Evolutionary conservation across 2,113 vertebrate genomes (phyloP).

Genomic region (Noctilio leporinus): DNA sequence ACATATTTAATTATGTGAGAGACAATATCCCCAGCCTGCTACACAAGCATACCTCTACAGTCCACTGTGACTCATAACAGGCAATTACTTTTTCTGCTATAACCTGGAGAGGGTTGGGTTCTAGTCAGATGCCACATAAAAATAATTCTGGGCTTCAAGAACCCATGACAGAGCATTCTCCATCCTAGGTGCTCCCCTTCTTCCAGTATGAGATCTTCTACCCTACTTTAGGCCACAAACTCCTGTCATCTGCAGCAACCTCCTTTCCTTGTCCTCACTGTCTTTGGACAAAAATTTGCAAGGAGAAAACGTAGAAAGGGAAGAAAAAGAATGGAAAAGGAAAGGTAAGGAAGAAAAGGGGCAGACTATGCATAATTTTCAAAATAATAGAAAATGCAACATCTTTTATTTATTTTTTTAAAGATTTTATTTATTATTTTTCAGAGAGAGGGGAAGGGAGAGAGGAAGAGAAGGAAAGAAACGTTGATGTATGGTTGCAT

Average conservation of each 20-base stretch:
- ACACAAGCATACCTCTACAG: not conserved
- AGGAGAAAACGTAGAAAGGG: not conserved
- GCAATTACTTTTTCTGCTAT: not conserved
- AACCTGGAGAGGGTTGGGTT: not conserved
- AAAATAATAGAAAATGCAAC: not conserved
- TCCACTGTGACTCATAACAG: not conserved
- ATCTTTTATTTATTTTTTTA: not conserved
- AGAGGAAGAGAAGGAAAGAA: too few relatives aligned
- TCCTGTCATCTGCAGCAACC: not conserved
- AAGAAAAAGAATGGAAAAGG: not conserved
- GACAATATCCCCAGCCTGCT: not conserved
- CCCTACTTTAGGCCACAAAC: not conserved
- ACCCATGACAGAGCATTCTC: not conserved
- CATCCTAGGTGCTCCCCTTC: too few relatives aligned
- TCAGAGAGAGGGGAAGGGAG: too few relatives aligned
- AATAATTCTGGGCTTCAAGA: not conserved
- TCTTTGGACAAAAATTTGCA: not conserved
- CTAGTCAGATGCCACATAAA: not conserved
- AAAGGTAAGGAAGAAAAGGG: not conserved
- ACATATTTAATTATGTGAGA: not conserved
- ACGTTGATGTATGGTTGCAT: too few relatives aligned
- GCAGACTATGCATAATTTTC: not conserved
- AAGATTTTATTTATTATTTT: too few relatives aligned
- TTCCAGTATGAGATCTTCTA: not conserved
- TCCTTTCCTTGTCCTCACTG: not conserved